Evolutionary conservation across 2,113 vertebrate genomes (phyloP), one percentile per base, ranked within the genome.

Genomic region (Sinosuthora webbiana): DNA sequence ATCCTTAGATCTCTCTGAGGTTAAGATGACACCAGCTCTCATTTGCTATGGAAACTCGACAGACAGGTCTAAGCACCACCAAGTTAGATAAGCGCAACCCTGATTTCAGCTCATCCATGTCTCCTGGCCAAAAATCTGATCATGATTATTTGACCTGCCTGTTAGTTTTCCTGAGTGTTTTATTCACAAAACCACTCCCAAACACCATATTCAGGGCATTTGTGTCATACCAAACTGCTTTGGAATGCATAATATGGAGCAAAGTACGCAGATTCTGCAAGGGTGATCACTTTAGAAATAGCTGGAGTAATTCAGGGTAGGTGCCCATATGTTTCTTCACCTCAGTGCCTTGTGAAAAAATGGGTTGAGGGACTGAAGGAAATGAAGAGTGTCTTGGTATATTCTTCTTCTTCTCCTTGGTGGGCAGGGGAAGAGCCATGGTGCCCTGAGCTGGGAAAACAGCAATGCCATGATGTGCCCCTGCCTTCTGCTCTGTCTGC

Each of bases 181-280:
- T 85, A 55, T 41, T 92, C 12, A 39, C 1, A 1, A 73, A 60
- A 18, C n/a, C 9, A n/a, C 16, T 31, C 18, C 8, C 17, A 44
- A 63, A 41, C 9, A 23, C 13, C 31, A 9, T 10, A 53, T 27
- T 25, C 25, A 41, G 49, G 49, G 41, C 6, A 9, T 28, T 42
- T 42, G 2, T 39, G 41, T 47, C 22, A 19, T 2, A 14, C 7
- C 28, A 60, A 24, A 55, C 10, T 42, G 7, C 20, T 75, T 75
- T 55, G 33, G 42, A 42, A 44, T 37, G 15, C 1, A 2, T 63
- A 44, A 39, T 2, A 11, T 6, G 18, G n/a, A 47, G 15, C 31
- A 75, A 88, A 83, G n/a, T 1, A 1, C 0, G 3, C 0, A 1
- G 7, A 2, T 28, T 71, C 23, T 25, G 57, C 0, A 1, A 45